Base-by-base conservation (phyloP, 2,888 invertebrate genomes). In the Xestoiulus laeticollis region DNA sequence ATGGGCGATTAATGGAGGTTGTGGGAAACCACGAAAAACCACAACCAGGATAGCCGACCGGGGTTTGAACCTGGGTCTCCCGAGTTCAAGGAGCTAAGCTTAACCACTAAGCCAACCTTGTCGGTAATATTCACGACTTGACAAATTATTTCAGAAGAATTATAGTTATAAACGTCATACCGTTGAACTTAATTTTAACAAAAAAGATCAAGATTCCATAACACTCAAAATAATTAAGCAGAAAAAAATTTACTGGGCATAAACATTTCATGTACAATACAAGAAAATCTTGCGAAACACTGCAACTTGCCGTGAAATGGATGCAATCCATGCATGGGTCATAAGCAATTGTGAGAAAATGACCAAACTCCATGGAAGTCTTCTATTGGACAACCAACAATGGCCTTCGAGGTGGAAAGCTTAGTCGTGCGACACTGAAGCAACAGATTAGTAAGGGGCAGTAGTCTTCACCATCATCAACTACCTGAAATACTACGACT, bases 251-350 rank as follows among this genome's bases (percentile, higher is more conserved):
- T 88, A 86, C 86, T 86, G 86, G 86, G 30, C 85, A 43, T 59
- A 85, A 88, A 88, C 88, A 88, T 38, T 59, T 88, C 88, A 88
- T 88, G 86, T 88, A 88, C 88, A 87, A 19, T 87, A 87, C 87
- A 87, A 68, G 68, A 87, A 87, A 87, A 68, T 68, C 78, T 87
- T 78, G 59, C 78, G 68, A 78, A 87, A 87, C 87, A 68, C 87
- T 59, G 59, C 38, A 78, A 38, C 53, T 85, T 86, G 87, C 59
- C 30, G 87, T 87, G 87, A 83, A 87, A 87, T 43, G 83, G 38
- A 83, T 22, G 87, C 87, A 84, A 87, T 87, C 87, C 87, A 83
- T 43, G 87, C 83, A 87, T 87, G 87, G 68, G 43, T 78, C 43
- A 1, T 87, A 38, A 53, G 87, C 78, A 87, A 87, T 10, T 87